These are phyloP conservation scores for Onychomys torridus DNA, from an alignment of 2,797 vertebrate species.

Conservation along the genomic window DNA sequence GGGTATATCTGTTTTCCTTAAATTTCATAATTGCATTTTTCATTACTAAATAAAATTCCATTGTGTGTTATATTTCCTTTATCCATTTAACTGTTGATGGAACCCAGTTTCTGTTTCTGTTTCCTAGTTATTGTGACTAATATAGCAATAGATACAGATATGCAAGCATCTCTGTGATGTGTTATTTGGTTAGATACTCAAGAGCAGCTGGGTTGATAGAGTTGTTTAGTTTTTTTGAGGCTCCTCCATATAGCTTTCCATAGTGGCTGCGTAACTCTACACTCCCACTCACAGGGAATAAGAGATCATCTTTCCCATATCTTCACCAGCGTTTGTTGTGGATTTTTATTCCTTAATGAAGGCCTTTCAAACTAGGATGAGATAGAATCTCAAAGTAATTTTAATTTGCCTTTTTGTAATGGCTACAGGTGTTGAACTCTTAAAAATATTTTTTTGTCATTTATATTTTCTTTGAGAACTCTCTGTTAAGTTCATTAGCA, in stretches of 20 bases:
- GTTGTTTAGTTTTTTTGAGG: not conserved
- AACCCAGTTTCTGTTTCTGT: not conserved
- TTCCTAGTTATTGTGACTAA: not conserved
- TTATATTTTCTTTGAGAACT: not conserved
- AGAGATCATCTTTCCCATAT: not conserved
- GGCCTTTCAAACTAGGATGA: not conserved
- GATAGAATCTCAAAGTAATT: not conserved
- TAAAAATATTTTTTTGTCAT: not conserved
- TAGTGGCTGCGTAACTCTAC: not conserved
- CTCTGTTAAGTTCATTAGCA: not conserved
- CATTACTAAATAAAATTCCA: not conserved
- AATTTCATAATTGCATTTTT: not conserved
- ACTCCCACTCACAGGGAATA: not conserved
- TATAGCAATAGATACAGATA: not conserved
- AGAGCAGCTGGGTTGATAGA: not conserved
- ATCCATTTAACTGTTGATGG: not conserved
- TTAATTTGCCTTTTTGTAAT: not conserved
- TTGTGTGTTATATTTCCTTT: not conserved
- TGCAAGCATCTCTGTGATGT: not conserved
- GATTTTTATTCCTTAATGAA: not conserved
- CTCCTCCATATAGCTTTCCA: not conserved
- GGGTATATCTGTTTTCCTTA: not conserved
- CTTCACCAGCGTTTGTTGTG: not conserved
- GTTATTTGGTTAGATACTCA: not conserved
- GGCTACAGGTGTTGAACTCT: not conserved